phyloP scores from a whole-genome alignment of 2,797 vertebrate genomes.

The Sebastiscus albofasciatus region DNA sequence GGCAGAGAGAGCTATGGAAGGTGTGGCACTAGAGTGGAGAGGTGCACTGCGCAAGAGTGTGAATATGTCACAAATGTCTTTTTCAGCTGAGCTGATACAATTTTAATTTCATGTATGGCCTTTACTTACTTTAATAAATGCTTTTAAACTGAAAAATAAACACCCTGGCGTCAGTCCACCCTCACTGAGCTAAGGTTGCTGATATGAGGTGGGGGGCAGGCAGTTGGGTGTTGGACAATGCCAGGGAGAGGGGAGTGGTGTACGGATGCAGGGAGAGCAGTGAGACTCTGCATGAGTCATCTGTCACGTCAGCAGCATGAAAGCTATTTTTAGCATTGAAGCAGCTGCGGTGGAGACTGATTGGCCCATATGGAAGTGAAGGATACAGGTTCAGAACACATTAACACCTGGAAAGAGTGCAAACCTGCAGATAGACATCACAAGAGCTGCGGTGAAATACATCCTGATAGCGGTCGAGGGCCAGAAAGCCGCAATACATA shows the following conservation, averaged over 20 bases:
- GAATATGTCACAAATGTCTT: neutral
- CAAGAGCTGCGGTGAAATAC: neutral
- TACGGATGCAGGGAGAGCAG: constrained; percentile 27
- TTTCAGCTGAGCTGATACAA: neutral
- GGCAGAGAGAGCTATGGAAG: neutral
- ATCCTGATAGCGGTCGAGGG: neutral
- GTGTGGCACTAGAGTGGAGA: neutral
- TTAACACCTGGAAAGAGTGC: constrained; percentile 35
- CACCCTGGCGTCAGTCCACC: too few species aligned
- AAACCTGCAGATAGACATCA: neutral
- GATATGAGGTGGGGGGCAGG: neutral
- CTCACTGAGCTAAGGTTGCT: neutral
- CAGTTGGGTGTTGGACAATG: constrained; percentile 13
- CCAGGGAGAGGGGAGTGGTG: constrained; percentile 15
- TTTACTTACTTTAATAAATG: neutral
- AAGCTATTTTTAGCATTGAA: constrained; percentile 77
- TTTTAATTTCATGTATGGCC: neutral
- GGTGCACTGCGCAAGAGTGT: constrained; percentile 15
- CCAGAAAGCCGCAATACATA: neutral
- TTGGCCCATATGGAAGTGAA: constrained; percentile 50
- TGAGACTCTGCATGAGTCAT: constrained; percentile 74
- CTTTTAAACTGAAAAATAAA: neutral
- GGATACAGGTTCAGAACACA: constrained; percentile 49
- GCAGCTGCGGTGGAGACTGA: constrained; percentile 65
- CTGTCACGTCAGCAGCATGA: constrained; percentile 69